Evolutionary conservation across 1,140 invertebrate genomes (phyloP), one percentile per base, ranked within the genome.

Genomic region (Cydia pomonella): DNA sequence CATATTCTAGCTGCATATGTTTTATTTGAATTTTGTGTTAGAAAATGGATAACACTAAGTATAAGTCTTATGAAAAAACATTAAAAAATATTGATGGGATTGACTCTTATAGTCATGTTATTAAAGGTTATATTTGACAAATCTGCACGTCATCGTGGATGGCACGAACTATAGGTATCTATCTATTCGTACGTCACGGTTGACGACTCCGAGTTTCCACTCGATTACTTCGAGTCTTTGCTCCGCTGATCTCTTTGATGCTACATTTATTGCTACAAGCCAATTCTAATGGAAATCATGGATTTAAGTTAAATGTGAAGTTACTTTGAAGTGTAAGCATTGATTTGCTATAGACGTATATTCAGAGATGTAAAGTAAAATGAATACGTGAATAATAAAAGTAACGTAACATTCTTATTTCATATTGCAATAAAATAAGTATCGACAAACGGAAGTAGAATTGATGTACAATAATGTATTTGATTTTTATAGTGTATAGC

Each of bases 181-280:
- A n/a, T 12, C 12, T n/a, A 3, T 16, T 18, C 29, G 1, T 69
- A 29, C 33, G 64, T 16, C n/a, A 18, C 27, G 16, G 27, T 25
- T 25, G 53, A 21, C 53, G 16, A 10, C 27, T 33, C 16, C 4
- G 29, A 38, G 13, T 69, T 69, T 69, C 64, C 64, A 38, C 13
- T 38, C 64, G 64, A 69, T 69, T 33, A 38, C 27, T n/a, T 21
- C 13, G 27, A 10, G 18, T 69, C 33, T 38, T 38, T 69, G 64
- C 64, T 38, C 64, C 27, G 29, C 18, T n/a, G 29, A 69, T 38
- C 64, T n/a, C 64, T 69, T 69, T 69, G 64, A 69, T 69, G 33
- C 9, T 21, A 69, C 64, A 41, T 69, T 69, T 69, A 69, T 69
- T 69, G 29, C 64, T 33, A 18, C 29, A 64, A 12, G 13, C 12